Evolutionary conservation across 1,140 invertebrate species (phyloP), one percentile per base, ranked within the genome.

Genomic region (Drosophila watanabei): DNA sequence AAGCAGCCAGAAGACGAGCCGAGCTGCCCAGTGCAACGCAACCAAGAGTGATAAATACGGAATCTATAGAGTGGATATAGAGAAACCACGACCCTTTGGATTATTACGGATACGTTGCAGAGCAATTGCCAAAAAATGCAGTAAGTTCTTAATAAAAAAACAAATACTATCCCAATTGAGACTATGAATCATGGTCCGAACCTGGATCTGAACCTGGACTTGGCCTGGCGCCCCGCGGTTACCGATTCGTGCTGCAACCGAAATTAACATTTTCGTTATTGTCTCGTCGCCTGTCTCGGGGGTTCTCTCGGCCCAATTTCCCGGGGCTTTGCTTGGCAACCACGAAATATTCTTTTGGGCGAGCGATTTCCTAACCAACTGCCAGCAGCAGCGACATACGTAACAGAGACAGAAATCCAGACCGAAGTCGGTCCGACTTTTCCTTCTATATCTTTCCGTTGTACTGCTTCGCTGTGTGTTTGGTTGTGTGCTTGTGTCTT

Each of bases 301-400:
- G 59, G 82, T 85, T 73, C 75, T 77, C 62, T 76, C 72, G 62
- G 33, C 63, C 70, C 64, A 65, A 71, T 79, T 82, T 86, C 35
- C 24, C 32, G 81, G 69, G 71, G 63, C 58, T 57, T 52, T 52
- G 71, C 80, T 77, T 80, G 84, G 78, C 86, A 88, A 85, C 84
- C 85, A 85, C 84, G 65, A 89, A 89, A 88, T 84, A 88, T 88
- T 88, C 84, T 88, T 89, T 89, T 71, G 75, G 76, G 79, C 71
- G 49, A 80, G 61, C 75, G 54, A 80, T 84, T 89, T 85, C 85
- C 71, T 85, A 88, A 85, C 33, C 48, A 56, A 16, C 49, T 14
- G 20, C 13, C 24, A 49, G 4, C 46, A 28, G 46, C 46, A 59
- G 51, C 32, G 49, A 60, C 83, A 72, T 75, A 84, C 68, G 81